Evolutionary conservation across 1,140 invertebrate species (phyloP).

Genomic region (Latrodectus geometricus): DNA sequence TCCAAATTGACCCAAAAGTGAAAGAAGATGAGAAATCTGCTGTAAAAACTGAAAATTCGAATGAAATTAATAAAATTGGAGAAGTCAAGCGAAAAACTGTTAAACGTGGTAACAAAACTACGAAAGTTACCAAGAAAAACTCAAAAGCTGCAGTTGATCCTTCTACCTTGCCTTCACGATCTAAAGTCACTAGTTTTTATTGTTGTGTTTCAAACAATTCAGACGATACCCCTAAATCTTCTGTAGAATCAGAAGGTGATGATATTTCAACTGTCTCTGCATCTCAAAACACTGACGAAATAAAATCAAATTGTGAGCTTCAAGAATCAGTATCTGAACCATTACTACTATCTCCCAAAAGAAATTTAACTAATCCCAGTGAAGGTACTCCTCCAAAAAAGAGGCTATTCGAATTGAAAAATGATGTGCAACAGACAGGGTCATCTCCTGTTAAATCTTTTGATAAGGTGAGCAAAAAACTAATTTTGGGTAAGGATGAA

Average conservation of each 20-base stretch:
- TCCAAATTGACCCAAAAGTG: too few species aligned
- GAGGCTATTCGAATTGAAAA: not conserved
- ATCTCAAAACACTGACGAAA: not conserved
- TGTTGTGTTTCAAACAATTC: not conserved
- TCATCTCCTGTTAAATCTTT: not conserved
- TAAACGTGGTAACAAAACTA: not conserved
- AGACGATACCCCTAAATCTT: not conserved
- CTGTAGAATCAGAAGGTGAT: not conserved
- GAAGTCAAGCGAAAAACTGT: not conserved
- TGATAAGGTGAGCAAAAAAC: too few species aligned
- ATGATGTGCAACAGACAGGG: not conserved
- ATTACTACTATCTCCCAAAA: not conserved
- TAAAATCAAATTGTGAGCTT: not conserved
- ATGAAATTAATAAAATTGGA: not conserved
- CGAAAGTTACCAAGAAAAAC: not conserved
- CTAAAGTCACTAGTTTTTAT: not conserved
- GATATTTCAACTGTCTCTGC: not conserved
- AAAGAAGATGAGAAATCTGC: too few species aligned
- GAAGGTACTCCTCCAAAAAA: not conserved
- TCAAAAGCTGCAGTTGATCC: too few species aligned
- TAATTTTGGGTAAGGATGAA: too few species aligned
- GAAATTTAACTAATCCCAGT: not conserved
- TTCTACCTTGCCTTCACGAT: not conserved
- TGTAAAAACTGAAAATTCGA: too few species aligned
- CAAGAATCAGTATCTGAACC: not conserved